A percentile compares a stretch with the other conserved stretches of the same genome.
Evolutionary conservation across 2,113 vertebrate species (phyloP).

Genomic region (Rhinichthys klamathensis): DNA sequence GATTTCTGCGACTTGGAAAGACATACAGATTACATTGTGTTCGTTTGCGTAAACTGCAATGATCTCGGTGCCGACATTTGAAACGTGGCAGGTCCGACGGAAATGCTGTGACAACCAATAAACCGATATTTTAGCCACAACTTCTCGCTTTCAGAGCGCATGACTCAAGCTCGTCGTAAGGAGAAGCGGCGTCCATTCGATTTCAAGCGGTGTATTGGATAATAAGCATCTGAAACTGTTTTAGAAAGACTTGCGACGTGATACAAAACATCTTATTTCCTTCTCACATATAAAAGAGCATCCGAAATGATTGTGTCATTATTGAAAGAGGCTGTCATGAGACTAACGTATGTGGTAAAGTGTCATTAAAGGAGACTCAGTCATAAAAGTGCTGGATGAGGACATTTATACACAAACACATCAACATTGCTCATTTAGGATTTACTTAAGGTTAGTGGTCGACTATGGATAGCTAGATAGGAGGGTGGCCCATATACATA

Average conservation of each 20-base stretch:
- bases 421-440: not conserved
- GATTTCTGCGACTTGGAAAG: not conserved
- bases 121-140: not conserved
- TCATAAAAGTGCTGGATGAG: constrained; percentile 10
- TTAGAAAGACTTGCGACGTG: not conserved
- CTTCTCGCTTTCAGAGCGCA: not conserved
- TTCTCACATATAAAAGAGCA: not conserved
- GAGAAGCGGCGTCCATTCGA: not conserved
- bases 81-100: not conserved
- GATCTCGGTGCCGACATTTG: not conserved
- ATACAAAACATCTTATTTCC: constrained; percentile 19
- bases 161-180: not conserved
- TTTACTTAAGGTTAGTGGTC: not conserved
- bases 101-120: not conserved
- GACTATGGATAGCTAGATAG: not conserved
- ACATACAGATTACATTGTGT: not conserved
- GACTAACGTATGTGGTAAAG: constrained; percentile 1
- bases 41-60: not conserved
- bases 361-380: constrained; percentile 11
- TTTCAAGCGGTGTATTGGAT: not conserved
- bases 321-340: constrained; percentile 19
- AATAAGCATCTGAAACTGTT: constrained; percentile 13
- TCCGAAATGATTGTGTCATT: constrained; percentile 18
- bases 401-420: constrained; percentile 6
- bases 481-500: not conserved